Evolutionary conservation across 2,888 invertebrate genomes (phyloP), one percentile per base, ranked within the genome.

Genomic region (Mellilla xanthometata): DNA sequence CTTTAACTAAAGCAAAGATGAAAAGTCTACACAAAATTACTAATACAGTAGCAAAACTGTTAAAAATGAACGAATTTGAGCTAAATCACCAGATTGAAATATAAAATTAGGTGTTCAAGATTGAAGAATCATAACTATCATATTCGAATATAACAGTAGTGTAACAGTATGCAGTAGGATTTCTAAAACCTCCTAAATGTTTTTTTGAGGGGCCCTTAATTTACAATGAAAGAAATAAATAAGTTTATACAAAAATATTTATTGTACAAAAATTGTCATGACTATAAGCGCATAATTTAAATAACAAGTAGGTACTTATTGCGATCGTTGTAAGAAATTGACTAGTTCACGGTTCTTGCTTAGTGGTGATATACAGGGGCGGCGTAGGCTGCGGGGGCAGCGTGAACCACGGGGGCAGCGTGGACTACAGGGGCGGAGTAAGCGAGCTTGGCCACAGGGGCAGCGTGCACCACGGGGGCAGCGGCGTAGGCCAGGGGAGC

Each of bases 391-490:
- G 62, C 33, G 0, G 65, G 63, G 5, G 23, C 56, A 12, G 60
- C 55, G 41, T 70, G 45, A 2, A 68, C 72, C n/a, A 58, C 50
- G 1, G 68, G 59, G n/a, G 66, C 65, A 7, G 59, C 45, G 51
- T 62, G 53, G 3, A 55, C 58, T 3, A 61, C 29, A 0, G 65
- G 63, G 3, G 65, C 56, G n/a, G 71, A 65, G 46, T 60, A 61
- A 27, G 56, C 53, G 4, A 34, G 34, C 11, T 39, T 8, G 49
- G 58, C 9, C 12, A 68, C 54, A 27, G 72, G 66, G 7, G 68
- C 56, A 19, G 59, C 45, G 51, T 62, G 53, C 3, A 55, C 58
- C 2, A 61, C 29, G 0, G 65, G 63, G 3, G 65, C 56, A 19
- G 67, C 59, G 24, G 67, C 61, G 43, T 62, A 54, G 29, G 54